Base-by-base conservation (phyloP, 2,888 invertebrate genomes). In the Hybos culiciformis region DNA sequence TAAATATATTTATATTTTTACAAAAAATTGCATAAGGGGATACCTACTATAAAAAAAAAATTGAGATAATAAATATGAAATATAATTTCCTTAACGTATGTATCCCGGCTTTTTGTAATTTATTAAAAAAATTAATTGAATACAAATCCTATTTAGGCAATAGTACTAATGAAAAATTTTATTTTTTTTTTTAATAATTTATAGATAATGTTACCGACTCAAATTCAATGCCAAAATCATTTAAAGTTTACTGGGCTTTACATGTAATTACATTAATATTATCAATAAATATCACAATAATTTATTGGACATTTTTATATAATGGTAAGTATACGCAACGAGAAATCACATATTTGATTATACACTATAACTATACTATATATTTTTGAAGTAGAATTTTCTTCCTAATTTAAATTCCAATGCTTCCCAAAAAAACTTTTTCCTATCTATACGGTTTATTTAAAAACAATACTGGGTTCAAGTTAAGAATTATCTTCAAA, bases 231-330 rank as follows among this genome's bases (percentile, higher is more conserved):
- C 58, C 60, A 6, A 60, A 54, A 37, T 54, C 66, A 1, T 71
- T 72, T 50, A 67, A 67, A 37, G 54, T 71, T 11, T 86, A 85
- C 57, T 85, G 85, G 84, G 70, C 76, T 23, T 59, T 77, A 37
- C 78, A 82, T 56, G 75, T 74, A 32, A 73, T 78, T 20, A 74
- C 80, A 0, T 74, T 80, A 50, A 69, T 80, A 20, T 34, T 60
- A 23, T 80, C 85, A 2, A 71, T 84, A 50, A 78, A 78, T 41
- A 80, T 86, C 50, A 80, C 83, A 1, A 68, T 79, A 14, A 71
- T 80, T 38, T 87, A 85, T 60, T 87, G 87, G 86, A 63, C 69
- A 19, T 46, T 66, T 21, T 51, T 66, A 0, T 61, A 63, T 37
- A 53, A 60, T 46, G 56, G 63, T 63, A 49, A 42, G 37, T 47